Base-by-base conservation (phyloP, 2,888 invertebrate species). In the Heteromyza rotundicornis region DNA sequence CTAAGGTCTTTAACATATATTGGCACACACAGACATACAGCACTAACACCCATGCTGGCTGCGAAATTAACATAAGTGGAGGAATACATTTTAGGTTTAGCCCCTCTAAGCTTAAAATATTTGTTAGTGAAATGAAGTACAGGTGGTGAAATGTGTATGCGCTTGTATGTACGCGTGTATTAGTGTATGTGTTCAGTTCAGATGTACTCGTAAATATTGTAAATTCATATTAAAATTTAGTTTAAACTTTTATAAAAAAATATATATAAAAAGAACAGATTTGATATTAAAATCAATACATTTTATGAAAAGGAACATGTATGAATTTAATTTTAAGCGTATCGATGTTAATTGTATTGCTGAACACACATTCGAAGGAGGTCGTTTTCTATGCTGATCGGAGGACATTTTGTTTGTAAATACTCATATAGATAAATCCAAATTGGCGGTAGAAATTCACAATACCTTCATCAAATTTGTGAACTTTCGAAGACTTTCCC, bases 321-420 rank as follows among this genome's bases (percentile, higher is more conserved):
- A 70, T 67, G 60, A 61, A 65, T 65, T 60, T 60, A 70, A 62
- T 59, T 57, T 58, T 64, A 67, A 77, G 77, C 32, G 53, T 32
- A 51, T 23, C 5, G 20, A 24, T 51, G 23, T 24, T 51, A 24
- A 51, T n/a, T n/a, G n/a, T n/a, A n/a, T n/a, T n/a, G n/a, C n/a
- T n/a, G n/a, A n/a, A n/a, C n/a, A n/a, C n/a, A n/a, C n/a, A n/a
- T n/a, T n/a, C n/a, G n/a, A n/a, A n/a, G n/a, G n/a, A n/a, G n/a
- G n/a, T n/a, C n/a, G n/a, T n/a, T n/a, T n/a, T n/a, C n/a, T n/a
- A n/a, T n/a, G n/a, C n/a, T n/a, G n/a, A n/a, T n/a, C n/a, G n/a
- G n/a, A n/a, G n/a, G n/a, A n/a, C n/a, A n/a, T n/a, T n/a, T n/a
- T n/a, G n/a, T n/a, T n/a, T n/a, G n/a, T n/a, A n/a, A n/a, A n/a